Evolutionary conservation across 2,888 invertebrate species (phyloP).

Genomic region (Noctua comes): DNA sequence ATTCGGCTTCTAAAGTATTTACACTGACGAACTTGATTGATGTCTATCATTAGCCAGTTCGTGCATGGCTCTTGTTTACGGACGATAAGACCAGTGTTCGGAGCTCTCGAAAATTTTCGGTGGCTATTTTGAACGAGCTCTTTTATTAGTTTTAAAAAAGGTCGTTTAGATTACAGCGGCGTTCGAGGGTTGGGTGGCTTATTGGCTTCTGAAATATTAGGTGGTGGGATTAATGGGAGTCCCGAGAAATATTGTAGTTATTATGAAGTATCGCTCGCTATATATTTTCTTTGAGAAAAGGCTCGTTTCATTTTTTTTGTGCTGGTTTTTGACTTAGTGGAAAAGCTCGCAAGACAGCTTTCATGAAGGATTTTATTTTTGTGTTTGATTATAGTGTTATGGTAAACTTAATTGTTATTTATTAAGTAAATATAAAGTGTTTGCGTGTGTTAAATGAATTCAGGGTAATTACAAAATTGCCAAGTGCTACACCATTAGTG

Average conservation of each 20-base stretch:
- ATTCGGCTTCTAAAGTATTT: constrained; percentile 75
- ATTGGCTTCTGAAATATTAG: constrained; percentile 87
- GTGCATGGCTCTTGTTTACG: constrained; percentile 83
- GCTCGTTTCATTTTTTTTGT: constrained; percentile 35
- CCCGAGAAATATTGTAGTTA: constrained; percentile 75
- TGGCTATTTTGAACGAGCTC: constrained; percentile 89
- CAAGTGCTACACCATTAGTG: constrained; percentile 1
- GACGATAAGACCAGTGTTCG: constrained; percentile 78
- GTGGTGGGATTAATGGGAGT: constrained; percentile 83
- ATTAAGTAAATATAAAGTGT: neutral
- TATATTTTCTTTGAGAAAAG: constrained; percentile 60
- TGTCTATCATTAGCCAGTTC: constrained; percentile 82
- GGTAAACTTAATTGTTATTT: constrained; percentile 1
- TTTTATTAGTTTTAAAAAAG: constrained; percentile 90
- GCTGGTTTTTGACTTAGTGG: neutral
- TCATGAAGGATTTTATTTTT: neutral
- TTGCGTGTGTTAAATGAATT: neutral
- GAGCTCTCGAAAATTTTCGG: constrained; percentile 86
- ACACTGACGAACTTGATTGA: constrained; percentile 82
- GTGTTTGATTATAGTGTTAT: neutral
- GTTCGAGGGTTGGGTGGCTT: constrained; percentile 83
- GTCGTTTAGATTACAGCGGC: constrained; percentile 88
- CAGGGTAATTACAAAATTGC: neutral
- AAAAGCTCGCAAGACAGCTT: neutral
- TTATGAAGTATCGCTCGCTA: constrained; percentile 73